Conservation (phyloP, 1,140 invertebrate species). For the Ptiloglossa arizonensis region DNA sequence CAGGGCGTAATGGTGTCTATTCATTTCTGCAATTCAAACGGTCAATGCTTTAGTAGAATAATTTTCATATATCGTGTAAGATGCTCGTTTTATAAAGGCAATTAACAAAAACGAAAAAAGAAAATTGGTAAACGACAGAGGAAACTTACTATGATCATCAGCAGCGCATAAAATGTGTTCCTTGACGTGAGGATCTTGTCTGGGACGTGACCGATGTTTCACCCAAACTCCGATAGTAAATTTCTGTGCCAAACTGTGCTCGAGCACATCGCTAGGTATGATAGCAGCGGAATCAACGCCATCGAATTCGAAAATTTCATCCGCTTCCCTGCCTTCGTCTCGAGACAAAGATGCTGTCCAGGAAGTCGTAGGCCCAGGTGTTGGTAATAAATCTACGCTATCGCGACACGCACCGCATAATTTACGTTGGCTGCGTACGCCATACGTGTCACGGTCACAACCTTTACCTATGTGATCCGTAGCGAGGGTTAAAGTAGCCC, state of each 20-base stretch:
- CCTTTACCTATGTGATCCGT: constrained; percentile 94
- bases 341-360: constrained; percentile 94
- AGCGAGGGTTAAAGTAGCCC: constrained; percentile 86
- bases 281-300: constrained; percentile 92
- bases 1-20: constrained; percentile 98
- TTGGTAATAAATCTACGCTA: constrained; percentile 92
- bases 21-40: constrained; percentile 90
- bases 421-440: constrained; percentile 93
- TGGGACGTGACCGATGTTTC: constrained; percentile 89
- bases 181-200: constrained; percentile 93
- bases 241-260: constrained; percentile 89
- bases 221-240: constrained; percentile 97
- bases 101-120: too few relatives aligned
- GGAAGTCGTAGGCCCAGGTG: constrained; percentile 88
- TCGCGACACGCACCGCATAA: constrained; percentile 88
- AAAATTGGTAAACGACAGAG: neutral
- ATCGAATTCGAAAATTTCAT: constrained; percentile 97
- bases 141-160: constrained; percentile 95
- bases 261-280: constrained; percentile 88
- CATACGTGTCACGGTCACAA: constrained; percentile 96
- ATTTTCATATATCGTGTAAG: too few relatives aligned
- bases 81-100: too few relatives aligned
- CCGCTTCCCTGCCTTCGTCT: constrained; percentile 94
- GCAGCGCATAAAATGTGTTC: constrained; percentile 97
- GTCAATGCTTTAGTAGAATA: constrained; percentile 1